These are phyloP conservation scores for Rhinoraja longicauda DNA, from an alignment of 2,797 vertebrate species.

Conservation along the genomic window DNA sequence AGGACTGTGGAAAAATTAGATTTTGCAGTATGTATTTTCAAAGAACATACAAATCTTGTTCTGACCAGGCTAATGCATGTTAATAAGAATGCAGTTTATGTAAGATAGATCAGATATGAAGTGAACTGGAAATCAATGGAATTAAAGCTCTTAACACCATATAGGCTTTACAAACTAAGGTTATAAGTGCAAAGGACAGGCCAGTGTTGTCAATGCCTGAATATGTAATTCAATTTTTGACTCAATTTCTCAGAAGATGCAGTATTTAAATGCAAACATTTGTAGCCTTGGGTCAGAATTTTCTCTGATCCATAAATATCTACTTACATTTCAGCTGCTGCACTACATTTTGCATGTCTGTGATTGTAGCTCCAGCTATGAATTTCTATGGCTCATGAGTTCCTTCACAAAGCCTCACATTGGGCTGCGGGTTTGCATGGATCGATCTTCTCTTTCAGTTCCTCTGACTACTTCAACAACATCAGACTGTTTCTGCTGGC, in stretches of 20 bases:
- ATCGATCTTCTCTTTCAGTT: neutral
- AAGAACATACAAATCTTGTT: conserved; percentile 18
- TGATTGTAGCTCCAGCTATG: neutral
- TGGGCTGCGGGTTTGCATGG: neutral
- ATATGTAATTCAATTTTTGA: neutral
- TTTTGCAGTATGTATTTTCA: neutral
- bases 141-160: conserved; percentile 4
- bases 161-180: neutral
- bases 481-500: neutral
- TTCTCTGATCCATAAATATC: neutral
- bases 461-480: neutral
- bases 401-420: neutral
- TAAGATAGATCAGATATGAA: neutral
- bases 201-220: neutral
- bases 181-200: neutral
- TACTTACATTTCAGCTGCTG: neutral
- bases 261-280: conserved; percentile 1
- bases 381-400: neutral
- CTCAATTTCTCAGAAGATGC: neutral
- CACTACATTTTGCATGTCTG: neutral
- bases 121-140: conserved; percentile 32
- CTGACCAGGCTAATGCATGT: conserved; percentile 7
- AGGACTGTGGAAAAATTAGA: neutral
- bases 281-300: neutral
- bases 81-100: conserved; percentile 19